Percentiles rank a stretch among this genome's conserved stretches.
These are phyloP conservation scores for Mamestra brassicae DNA, from an alignment of 2,888 invertebrate species.

Conservation along the genomic window DNA sequence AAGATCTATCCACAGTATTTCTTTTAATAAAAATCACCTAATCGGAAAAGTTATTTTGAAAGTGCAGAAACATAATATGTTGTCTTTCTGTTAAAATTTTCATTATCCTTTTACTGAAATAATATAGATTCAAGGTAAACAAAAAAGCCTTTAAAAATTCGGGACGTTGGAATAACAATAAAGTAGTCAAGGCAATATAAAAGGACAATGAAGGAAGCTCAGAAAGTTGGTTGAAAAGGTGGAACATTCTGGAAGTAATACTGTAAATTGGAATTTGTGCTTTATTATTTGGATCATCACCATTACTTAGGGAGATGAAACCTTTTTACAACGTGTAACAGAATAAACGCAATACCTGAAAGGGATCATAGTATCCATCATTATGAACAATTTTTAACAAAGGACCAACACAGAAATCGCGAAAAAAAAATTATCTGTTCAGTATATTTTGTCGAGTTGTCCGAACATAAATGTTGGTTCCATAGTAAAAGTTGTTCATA, in stretches of 20 bases:
- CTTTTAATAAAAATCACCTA: too few species aligned
- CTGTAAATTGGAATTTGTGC: background rate
- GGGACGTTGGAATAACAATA: constrained; percentile 28
- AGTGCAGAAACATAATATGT: too few species aligned
- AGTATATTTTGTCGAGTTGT: too few species aligned
- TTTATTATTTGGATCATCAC: constrained; percentile 12
- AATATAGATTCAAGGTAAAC: constrained; percentile 24
- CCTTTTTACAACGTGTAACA: background rate
- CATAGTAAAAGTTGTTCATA: too few species aligned
- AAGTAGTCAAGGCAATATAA: constrained; percentile 29
- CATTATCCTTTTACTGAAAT: constrained; percentile 8
- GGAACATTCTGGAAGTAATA: background rate
- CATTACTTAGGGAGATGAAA: background rate
- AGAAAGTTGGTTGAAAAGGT: constrained; percentile 26
- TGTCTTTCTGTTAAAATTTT: background rate
- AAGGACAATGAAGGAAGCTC: constrained; percentile 27
- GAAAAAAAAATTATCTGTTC: too few species aligned
- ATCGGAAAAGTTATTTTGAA: too few species aligned
- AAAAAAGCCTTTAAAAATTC: constrained; percentile 21
- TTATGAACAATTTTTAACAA: too few species aligned
- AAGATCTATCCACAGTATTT: too few species aligned
- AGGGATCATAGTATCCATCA: too few species aligned
- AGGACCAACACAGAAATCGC: too few species aligned
- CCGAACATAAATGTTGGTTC: too few species aligned
- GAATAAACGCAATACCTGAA: too few species aligned